Base-by-base conservation (phyloP, 2,888 invertebrate genomes). In the Hyles lineata region DNA sequence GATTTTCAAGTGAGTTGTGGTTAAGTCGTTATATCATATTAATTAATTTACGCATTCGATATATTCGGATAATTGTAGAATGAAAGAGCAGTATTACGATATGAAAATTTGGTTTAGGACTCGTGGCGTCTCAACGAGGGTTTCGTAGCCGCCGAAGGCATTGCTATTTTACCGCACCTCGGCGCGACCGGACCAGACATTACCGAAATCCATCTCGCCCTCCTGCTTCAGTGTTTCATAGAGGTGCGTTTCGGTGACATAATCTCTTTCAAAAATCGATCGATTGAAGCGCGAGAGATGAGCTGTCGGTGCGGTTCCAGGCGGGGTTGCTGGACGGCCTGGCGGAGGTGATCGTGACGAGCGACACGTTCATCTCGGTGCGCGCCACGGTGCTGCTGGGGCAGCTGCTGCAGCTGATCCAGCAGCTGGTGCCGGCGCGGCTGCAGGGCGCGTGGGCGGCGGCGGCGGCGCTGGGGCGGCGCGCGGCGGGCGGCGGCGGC, bases 131-230 rank as follows among this genome's bases (percentile, higher is more conserved):
- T 99, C 35, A 97, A 97, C 81, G 98, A 99, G 89, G 99, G 98
- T 55, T 99, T 99, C 88, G 97, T 99, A n/a, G 98, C 98, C 19
- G 97, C 98, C 74, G 99, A 99, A 93, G 99, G 98, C 69, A 96
- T 96, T 74, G 96, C 96, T 72, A 96, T 99, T 81, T 92, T 99
- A 88, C 98, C 99, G 76, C 97, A 98, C 87, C 95, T 98, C 76
- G 97, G 98, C 71, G 97, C 97, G 79, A 97, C 96, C 76, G 97
- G 98, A 75, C 97, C 98, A 19, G 99, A 98, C 91, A 96, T 99
- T 78, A 97, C 97, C 76, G 98, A 99, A 90, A 97, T 98, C 89
- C 99, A 99, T 94, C 95, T 98, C 85, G 97, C 99, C 8, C 94
- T 99, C 70, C 92, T 99, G 82, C 96, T 99, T 72, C 98, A 98